Evolutionary conservation across 92 coral and sea anemone genomes (phyloP).

Genomic region (Porites cylindrica): DNA sequence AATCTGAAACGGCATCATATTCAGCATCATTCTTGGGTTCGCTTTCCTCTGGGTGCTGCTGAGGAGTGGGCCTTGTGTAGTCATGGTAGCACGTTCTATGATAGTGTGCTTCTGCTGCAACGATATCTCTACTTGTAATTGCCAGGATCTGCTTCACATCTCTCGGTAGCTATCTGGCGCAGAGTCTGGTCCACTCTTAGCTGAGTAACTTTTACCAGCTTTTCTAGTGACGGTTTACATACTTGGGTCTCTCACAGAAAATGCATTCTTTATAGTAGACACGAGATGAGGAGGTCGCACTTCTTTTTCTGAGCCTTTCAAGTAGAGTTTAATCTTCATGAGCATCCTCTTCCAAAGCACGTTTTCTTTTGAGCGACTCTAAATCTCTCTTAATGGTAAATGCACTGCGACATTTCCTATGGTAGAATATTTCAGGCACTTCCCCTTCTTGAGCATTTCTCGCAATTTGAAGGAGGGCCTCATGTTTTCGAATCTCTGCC

Average conservation of each 20-base stretch:
- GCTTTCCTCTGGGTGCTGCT: no score
- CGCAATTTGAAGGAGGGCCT: slow-evolving; percentile 44
- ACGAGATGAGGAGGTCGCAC: slow-evolving; percentile 30
- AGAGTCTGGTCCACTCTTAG: not conserved
- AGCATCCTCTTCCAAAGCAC: slow-evolving; percentile 5
- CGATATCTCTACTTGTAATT: not conserved
- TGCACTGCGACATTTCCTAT: slow-evolving; percentile 52
- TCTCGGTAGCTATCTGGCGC: not conserved
- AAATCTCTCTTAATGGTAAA: slow-evolving; percentile 59
- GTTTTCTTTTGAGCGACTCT: slow-evolving; percentile 34
- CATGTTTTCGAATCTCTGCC: slow-evolving; percentile 41
- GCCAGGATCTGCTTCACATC: not conserved
- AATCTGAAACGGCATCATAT: no score
- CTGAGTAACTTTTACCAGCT: not conserved
- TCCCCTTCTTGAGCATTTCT: slow-evolving; percentile 37
- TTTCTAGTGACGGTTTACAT: not conserved
- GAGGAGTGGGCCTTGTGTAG: not conserved
- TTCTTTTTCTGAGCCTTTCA: not conserved
- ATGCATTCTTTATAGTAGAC: not conserved
- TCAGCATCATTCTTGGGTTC: no score
- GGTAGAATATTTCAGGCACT: slow-evolving; percentile 52
- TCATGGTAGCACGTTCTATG: not conserved
- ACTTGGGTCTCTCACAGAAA: not conserved
- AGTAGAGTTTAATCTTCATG: slow-evolving; percentile 29
- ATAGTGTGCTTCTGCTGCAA: not conserved